These are phyloP conservation scores for Mohoua ochrocephala DNA, from an alignment of 2,113 vertebrate species.

Conservation along the genomic window DNA sequence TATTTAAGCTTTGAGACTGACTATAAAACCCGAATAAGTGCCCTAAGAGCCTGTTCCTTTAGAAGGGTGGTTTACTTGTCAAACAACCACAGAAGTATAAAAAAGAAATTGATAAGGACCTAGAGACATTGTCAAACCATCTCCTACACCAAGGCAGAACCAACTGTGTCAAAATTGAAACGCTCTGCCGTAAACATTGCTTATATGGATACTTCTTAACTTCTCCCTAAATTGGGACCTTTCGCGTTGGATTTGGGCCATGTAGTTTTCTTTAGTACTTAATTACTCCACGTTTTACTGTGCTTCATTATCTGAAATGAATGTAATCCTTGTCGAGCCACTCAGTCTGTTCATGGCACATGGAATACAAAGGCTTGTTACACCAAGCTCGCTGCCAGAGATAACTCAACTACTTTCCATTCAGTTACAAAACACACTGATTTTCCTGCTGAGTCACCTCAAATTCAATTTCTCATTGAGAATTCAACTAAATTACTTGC, in stretches of 20 bases:
- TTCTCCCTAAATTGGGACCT: background rate
- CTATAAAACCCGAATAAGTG: background rate
- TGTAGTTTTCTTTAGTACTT: background rate
- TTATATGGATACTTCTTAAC: background rate
- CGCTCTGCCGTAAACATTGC: background rate
- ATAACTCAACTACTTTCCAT: slow-evolving; percentile 26
- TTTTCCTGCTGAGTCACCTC: slow-evolving; percentile 57
- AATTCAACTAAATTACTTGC: slow-evolving; percentile 52
- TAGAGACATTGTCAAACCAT: background rate
- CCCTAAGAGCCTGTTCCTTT: background rate
- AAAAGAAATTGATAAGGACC: background rate
- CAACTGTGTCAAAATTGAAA: background rate
- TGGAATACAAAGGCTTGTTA: background rate
- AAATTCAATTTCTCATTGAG: slow-evolving; percentile 56
- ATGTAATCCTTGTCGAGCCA: background rate
- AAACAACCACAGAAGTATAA: background rate
- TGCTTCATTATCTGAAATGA: slow-evolving; percentile 27
- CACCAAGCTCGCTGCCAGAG: background rate
- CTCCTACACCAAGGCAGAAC: background rate
- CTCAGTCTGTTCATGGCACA: background rate
- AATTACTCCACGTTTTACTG: background rate
- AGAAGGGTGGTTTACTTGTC: background rate
- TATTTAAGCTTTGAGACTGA: background rate
- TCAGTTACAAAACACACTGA: slow-evolving; percentile 17
- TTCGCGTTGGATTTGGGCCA: background rate